Percentiles rank a stretch among this genome's conserved stretches.
phyloP scores from a whole-genome alignment of 92 coral and sea anemone genomes.

The Virgularia gustaviana region DNA sequence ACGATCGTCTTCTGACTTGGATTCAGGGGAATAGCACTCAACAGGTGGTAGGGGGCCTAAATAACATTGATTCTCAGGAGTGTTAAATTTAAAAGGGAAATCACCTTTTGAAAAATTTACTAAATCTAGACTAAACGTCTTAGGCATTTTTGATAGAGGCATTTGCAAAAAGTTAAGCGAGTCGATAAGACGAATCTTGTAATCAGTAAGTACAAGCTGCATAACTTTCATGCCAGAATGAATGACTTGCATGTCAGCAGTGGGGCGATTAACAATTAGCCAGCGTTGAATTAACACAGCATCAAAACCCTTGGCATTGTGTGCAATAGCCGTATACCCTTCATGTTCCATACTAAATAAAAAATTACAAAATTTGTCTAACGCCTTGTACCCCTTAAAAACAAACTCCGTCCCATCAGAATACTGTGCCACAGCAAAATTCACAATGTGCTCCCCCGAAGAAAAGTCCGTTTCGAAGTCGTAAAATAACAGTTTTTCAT shows the following conservation, averaged over 20 bases:
- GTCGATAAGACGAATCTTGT: slow-evolving; percentile 4
- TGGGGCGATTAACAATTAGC: slow-evolving; percentile 32
- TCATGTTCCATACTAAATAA: slow-evolving; percentile 8
- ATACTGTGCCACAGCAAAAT: slow-evolving; percentile 11
- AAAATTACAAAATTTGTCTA: slow-evolving; percentile 24
- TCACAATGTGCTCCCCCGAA: neutral
- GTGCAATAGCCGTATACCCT: slow-evolving; percentile 39
- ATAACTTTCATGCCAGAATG: slow-evolving; percentile 11
- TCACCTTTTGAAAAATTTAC: slow-evolving; percentile 16
- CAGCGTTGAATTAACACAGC: slow-evolving; percentile 15
- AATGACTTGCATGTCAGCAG: slow-evolving; percentile 21
- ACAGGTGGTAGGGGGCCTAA: neutral
- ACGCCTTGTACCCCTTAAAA: slow-evolving; percentile 15
- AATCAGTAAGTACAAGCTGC: slow-evolving; percentile 3
- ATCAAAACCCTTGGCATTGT: slow-evolving; percentile 19
- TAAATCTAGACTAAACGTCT: slow-evolving; percentile 24
- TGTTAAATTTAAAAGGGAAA: slow-evolving; percentile 1
- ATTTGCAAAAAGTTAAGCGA: neutral
- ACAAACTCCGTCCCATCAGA: slow-evolving; percentile 17
- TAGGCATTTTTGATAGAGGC: neutral
- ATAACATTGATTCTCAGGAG: slow-evolving; percentile 9
- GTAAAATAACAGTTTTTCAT: slow-evolving; percentile 10
- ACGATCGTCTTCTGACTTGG: neutral
- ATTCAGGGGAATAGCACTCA: neutral
- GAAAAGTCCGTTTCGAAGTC: slow-evolving; percentile 26